Conservation (phyloP, 2,113 vertebrate species). For the Atrichornis clamosus region DNA sequence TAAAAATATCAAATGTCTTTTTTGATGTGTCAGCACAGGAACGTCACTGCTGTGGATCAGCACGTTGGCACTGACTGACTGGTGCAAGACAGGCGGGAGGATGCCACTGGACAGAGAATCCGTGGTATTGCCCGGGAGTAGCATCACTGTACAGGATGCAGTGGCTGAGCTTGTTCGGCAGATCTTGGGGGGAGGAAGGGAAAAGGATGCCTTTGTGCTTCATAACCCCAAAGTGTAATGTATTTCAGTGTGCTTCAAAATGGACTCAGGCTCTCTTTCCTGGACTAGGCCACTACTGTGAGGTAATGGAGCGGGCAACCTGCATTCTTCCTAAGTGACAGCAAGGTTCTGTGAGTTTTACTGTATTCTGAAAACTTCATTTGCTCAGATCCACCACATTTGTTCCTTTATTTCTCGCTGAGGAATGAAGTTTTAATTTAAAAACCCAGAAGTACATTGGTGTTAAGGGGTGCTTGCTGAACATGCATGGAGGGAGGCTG, state of each 20-base stretch:
- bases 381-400: background rate
- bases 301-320: background rate
- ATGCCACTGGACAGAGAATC: background rate
- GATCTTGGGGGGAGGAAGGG: background rate
- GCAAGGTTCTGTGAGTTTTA: background rate
- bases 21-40: background rate
- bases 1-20: background rate
- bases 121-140: background rate
- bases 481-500: accelerated
- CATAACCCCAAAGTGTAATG: background rate
- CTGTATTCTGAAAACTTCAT: background rate
- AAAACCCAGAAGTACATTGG: background rate
- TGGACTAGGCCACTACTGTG: accelerated
- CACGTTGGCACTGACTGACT: accelerated
- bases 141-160: background rate
- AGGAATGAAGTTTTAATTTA: background rate
- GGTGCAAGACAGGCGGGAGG: background rate
- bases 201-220: background rate
- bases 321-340: background rate
- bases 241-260: background rate
- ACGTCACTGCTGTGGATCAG: background rate
- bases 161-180: background rate
- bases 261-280: background rate
- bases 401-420: background rate
- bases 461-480: background rate